Percentiles rank a stretch among this genome's conserved stretches.
These are phyloP conservation scores for Marcusenius ussheri DNA, from an alignment of 2,113 vertebrate species.

Conservation along the genomic window DNA sequence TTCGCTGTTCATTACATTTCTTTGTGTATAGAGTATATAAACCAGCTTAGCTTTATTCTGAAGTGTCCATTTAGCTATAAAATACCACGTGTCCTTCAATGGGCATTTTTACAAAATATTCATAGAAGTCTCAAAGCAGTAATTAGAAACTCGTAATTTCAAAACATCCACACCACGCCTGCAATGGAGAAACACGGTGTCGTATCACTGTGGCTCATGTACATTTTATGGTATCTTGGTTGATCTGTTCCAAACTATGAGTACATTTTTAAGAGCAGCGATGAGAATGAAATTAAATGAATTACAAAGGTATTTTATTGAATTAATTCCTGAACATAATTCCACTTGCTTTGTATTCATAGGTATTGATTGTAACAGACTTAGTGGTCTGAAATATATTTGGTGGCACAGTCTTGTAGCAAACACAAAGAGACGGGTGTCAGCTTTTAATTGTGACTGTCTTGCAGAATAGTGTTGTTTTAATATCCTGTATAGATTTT, in stretches of 20 bases:
- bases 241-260: neutral
- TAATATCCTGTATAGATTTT: slow-evolving; percentile 99
- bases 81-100: neutral
- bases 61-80: neutral
- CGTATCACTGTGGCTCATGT: neutral
- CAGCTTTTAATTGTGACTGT: slow-evolving; percentile 99
- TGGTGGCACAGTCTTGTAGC: slow-evolving; percentile 63
- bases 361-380: slow-evolving; percentile 43
- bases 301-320: neutral
- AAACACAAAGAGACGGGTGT: slow-evolving; percentile 72
- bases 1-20: neutral
- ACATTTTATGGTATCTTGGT: neutral
- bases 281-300: neutral
- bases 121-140: neutral
- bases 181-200: neutral
- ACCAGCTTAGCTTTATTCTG: neutral
- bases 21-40: neutral
- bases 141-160: neutral
- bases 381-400: slow-evolving; percentile 60
- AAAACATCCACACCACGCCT: neutral
- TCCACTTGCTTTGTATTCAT: slow-evolving; percentile 33
- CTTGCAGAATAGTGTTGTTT: slow-evolving; percentile 98
- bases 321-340: slow-evolving; percentile 16
- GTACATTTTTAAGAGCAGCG: neutral
- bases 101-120: neutral